Evolutionary conservation across 2,113 vertebrate species (phyloP), one percentile per base, ranked within the genome.

Genomic region (Mormyrus iriodes): DNA sequence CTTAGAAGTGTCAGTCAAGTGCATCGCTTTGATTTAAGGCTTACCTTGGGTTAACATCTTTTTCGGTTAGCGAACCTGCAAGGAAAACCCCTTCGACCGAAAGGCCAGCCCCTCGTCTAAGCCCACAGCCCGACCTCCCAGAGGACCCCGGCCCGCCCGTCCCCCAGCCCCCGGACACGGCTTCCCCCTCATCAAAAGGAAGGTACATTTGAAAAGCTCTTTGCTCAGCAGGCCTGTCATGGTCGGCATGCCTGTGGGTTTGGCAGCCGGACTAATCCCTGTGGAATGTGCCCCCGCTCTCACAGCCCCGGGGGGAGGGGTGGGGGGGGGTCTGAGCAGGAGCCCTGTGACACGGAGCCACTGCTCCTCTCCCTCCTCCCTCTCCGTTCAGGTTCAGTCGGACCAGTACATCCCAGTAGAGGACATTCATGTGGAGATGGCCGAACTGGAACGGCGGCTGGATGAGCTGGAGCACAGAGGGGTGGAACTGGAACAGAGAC

Each of bases 151-250:
- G 79, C 96, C 96, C 0, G 91, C 87, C 1, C 96, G 95, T 46
- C 94, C 96, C 1, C 94, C 96, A 2, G 97, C 97, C 5, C 97
- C 97, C 0, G 97, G 97, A 89, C 96, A 98, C 0, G 98, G 98
- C 55, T 99, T 98, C 90, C 98, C 98, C 0, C 96, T 98, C 89
- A 97, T 99, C 93, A 99, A 97, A 92, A 97, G 98, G 92, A 99
- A 98, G 97, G 98, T 98, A 89, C 61, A 31, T 65, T 27, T 31
- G n/a, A 13, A n/a, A 27, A 65, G n/a, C n/a, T 65, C 61, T 12
- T 65, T 10, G n/a, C 61, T 31, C 53, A n/a, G 51, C 24, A 15
- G 85, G 48, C 3, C 27, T 2, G 49, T 87, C 49, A 19, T 53
- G 4, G 52, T 35, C 17, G 10, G 52, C 52, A 3, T 87, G 53